Evolutionary conservation across 2,888 invertebrate genomes (phyloP).

Genomic region (Corbicula japonica): DNA sequence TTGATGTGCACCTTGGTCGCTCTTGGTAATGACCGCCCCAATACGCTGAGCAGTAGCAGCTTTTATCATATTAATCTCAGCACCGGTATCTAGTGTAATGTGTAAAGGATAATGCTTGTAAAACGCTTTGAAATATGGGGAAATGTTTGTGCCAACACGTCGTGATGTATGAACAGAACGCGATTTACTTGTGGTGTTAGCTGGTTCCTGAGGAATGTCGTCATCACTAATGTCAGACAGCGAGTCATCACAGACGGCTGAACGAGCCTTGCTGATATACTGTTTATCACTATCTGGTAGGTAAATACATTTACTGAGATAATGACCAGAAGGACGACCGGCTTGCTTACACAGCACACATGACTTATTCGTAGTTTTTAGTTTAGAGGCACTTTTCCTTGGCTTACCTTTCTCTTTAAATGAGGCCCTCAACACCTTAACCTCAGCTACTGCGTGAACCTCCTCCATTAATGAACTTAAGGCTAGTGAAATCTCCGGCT

Average conservation of each 20-base stretch:
- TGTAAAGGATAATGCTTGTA: conserved; percentile 53
- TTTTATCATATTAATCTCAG: conserved; percentile 59
- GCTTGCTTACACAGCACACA: conserved; percentile 64
- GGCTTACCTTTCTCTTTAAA: background rate
- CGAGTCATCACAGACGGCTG: too few relatives aligned
- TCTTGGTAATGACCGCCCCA: conserved; percentile 46
- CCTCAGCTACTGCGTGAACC: conserved; percentile 19
- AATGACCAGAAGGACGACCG: conserved; percentile 20
- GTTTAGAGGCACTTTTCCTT: background rate
- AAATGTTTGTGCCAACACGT: conserved; percentile 59
- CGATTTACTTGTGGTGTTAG: too few relatives aligned
- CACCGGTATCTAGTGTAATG: conserved; percentile 61
- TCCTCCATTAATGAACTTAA: conserved; percentile 42
- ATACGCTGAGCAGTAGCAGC: conserved; percentile 40
- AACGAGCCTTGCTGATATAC: too few relatives aligned
- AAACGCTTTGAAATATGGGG: conserved; percentile 59
- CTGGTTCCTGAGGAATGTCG: too few relatives aligned
- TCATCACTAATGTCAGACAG: too few relatives aligned
- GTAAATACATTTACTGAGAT: too few relatives aligned
- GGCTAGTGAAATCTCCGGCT: conserved; percentile 60
- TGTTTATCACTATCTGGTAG: too few relatives aligned
- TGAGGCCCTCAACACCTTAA: conserved; percentile 25
- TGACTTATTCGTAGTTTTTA: too few relatives aligned
- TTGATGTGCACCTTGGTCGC: conserved; percentile 51
- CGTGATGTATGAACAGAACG: too few relatives aligned